Base-by-base conservation (phyloP, 2,888 invertebrate species). In the Polydrusus tereticollis region DNA sequence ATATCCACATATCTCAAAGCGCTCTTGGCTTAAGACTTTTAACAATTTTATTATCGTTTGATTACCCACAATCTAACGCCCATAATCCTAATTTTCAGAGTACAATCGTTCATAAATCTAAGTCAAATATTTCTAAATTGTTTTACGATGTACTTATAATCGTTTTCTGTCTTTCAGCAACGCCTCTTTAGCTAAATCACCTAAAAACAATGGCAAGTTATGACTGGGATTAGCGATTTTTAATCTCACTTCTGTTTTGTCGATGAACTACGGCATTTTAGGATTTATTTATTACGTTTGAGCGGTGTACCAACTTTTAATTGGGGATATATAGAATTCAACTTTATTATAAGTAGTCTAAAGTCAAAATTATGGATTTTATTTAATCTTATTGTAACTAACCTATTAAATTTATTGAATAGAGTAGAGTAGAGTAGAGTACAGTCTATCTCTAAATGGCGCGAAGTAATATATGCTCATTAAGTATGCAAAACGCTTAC, bases 111-210 rank as follows among this genome's bases (percentile, higher is more conserved):
- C 0, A 16, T 59, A 67, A 58, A 14, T 26, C 29, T 55, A 18
- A n/a, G 29, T n/a, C 64, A 65, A 55, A 65, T 21, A 55, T 55
- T 41, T 47, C 29, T n/a, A 55, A 52, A 65, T 57, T 43, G 20
- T 20, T 57, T 55, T 65, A 65, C 21, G 50, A 65, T 16, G 5
- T 8, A 10, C 1, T 0, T 43, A 16, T 26, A 62, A 62, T 55
- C 52, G 52, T 33, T 29, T 29, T 29, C 8, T 14, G 29, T 7
- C n/a, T n/a, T n/a, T n/a, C n/a, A 18, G n/a, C 52, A 2, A 16
- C 52, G 4, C 16, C n/a, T 41, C 26, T 47, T 50, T 14, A 23
- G 14, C 26, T 21, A 12, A 52, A 14, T 52, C 14, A 16, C 16
- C n/a, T 14, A 14, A 29, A 29, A 18, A 55, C 52, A 55, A 55